Evolutionary conservation across 2,113 vertebrate species (phyloP).

Genomic region (Passer montanus): DNA sequence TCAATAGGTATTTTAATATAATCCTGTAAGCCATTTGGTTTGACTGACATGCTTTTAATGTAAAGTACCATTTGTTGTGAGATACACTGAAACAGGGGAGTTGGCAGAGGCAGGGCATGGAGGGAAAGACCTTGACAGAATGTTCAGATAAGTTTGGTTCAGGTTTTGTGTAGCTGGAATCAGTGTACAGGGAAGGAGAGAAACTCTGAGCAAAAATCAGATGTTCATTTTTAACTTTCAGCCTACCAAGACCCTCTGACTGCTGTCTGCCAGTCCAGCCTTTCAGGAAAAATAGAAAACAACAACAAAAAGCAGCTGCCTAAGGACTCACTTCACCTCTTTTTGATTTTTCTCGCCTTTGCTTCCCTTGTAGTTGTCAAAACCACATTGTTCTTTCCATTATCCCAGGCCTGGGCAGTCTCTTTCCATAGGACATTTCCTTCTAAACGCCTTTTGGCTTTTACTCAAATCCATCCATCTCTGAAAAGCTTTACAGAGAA

Average conservation of each 20-base stretch:
- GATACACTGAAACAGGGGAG: background rate
- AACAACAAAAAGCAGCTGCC: background rate
- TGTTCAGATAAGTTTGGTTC: background rate
- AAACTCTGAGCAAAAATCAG: background rate
- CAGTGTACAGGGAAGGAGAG: background rate
- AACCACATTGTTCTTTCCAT: background rate
- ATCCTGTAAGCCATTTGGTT: background rate
- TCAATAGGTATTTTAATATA: background rate
- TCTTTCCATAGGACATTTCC: constrained; percentile 3
- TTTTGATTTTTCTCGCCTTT: background rate
- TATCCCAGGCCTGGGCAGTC: background rate
- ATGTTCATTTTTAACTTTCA: background rate
- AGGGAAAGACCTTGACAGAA: background rate
- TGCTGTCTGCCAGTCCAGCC: background rate
- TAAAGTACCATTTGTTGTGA: background rate
- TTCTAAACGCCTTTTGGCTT: constrained; percentile 28
- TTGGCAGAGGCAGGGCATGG: background rate
- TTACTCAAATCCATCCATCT: constrained; percentile 12
- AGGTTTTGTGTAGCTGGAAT: background rate
- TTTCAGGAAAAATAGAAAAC: background rate
- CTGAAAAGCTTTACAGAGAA: background rate
- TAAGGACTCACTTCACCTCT: background rate
- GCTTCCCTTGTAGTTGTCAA: background rate
- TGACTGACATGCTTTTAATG: background rate
- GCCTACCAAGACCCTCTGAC: background rate